A percentile compares a stretch with the other conserved stretches of the same genome.
phyloP scores from a whole-genome alignment of 2,797 vertebrate species.

The Chromis chromis region DNA sequence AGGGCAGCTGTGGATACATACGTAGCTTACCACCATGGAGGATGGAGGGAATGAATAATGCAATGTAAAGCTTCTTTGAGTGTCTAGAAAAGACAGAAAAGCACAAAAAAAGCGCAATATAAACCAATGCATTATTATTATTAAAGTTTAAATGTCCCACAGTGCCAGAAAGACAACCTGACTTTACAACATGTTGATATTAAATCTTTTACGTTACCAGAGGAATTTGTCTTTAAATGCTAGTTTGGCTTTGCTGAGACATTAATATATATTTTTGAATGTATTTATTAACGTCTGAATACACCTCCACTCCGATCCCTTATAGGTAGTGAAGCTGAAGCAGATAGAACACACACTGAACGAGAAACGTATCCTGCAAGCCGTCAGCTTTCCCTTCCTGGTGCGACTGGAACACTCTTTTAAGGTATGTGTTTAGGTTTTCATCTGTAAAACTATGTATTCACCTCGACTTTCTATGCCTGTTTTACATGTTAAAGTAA shows the following conservation, averaged over 20 bases:
- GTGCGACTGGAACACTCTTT: constrained; percentile 94
- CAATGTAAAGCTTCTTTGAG: too few species aligned
- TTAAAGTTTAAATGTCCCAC: not conserved
- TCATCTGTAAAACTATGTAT: not conserved
- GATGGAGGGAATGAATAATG: too few species aligned
- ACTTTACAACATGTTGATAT: not conserved
- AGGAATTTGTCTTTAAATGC: not conserved
- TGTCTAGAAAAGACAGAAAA: too few species aligned
- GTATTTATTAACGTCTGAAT: not conserved
- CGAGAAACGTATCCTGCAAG: constrained; percentile 95
- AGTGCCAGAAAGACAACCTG: not conserved
- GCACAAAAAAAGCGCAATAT: too few species aligned
- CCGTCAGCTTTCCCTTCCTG: constrained; percentile 93
- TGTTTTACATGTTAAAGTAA: constrained; percentile 21
- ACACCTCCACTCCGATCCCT: not conserved
- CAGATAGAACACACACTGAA: constrained; percentile 96
- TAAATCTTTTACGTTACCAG: not conserved
- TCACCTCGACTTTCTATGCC: not conserved
- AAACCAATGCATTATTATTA: too few species aligned
- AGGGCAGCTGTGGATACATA: too few species aligned
- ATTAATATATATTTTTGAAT: too few species aligned
- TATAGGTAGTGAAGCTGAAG: constrained; percentile 94
- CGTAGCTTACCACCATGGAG: too few species aligned
- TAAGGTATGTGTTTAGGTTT: constrained; percentile 82
- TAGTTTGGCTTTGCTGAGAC: not conserved